Base-by-base conservation (phyloP, 2,888 invertebrate species). In the Spilarctia lutea region DNA sequence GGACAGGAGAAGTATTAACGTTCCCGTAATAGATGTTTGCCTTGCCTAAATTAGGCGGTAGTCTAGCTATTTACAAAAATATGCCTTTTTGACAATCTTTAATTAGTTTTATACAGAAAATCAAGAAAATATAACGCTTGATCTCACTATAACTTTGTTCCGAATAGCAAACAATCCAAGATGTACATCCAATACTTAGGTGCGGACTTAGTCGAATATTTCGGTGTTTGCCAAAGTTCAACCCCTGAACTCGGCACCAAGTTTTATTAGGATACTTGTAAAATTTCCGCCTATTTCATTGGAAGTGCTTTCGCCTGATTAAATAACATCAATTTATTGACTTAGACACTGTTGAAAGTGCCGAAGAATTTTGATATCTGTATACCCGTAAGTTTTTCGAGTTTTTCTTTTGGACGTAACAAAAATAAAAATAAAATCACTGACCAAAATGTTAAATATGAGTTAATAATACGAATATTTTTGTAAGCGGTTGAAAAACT, bases 211-310 rank as follows among this genome's bases (percentile, higher is more conserved):
- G 91, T 91, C 89, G 93, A 91, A 93, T 92, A 93, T 93, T 93
- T 92, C 88, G 86, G 88, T 81, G 81, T 81, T 81, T 84, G 83
- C 77, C 86, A 84, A 92, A 93, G 88, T 93, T 92, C 80, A 81
- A 86, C 85, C 89, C 90, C 88, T 89, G 76, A 90, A 94, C 93
- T 94, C 91, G 71, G 85, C 81, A 88, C 91, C 91, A 94, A 95
- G 91, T 95, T 95, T 95, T 95, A 95, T 95, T 95, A 92, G 94
- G 95, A 95, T 95, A 95, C 95, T 95, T 95, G 95, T 94, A 93
- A 94, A 95, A 94, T 94, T 94, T 95, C 92, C 92, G 91, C 91
- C 92, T 92, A 91, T 93, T 91, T 90, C 93, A 89, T 89, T 90
- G 89, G 90, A 94, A 89, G 93, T 92, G 93, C 91, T 94, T 89